These are phyloP conservation scores for Itoplectis maculator DNA, from an alignment of 2,888 invertebrate species.

Conservation along the genomic window DNA sequence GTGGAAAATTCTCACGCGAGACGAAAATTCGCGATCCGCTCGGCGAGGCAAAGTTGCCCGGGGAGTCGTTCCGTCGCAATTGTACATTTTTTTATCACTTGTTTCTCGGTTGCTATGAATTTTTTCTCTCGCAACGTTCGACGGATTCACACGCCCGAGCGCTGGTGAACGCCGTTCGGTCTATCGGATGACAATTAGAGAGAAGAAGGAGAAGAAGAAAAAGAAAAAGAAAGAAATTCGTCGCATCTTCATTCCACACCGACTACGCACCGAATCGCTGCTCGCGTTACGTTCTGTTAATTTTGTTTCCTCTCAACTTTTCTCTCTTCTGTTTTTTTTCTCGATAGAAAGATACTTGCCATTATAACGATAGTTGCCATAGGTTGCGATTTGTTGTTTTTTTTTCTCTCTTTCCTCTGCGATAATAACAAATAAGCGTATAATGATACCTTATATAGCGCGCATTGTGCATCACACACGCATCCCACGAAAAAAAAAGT, in stretches of 20 bases:
- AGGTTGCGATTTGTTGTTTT: conserved; percentile 69
- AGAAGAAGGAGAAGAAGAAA: conserved; percentile 14
- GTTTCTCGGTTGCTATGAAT: conserved; percentile 23
- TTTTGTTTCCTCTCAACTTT: not conserved
- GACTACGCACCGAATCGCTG: conserved; percentile 54
- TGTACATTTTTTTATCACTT: conserved; percentile 49
- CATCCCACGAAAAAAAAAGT: conserved; percentile 69
- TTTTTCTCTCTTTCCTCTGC: conserved; percentile 49
- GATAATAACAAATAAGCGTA: conserved; percentile 69
- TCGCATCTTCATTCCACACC: conserved; percentile 68
- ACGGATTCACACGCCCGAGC: conserved; percentile 25
- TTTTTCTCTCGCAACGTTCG: not conserved
- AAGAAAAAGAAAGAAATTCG: conserved; percentile 36
- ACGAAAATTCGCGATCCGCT: not conserved
- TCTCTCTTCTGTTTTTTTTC: not conserved
- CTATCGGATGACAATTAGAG: conserved; percentile 46
- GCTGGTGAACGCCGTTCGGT: conserved; percentile 56
- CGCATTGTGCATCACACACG: conserved; percentile 72
- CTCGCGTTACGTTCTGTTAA: conserved; percentile 31
- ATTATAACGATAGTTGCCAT: conserved; percentile 82
- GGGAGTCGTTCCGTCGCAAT: conserved; percentile 29
- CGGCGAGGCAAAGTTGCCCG: not conserved
- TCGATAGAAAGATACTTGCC: conserved; percentile 80
- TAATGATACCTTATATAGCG: conserved; percentile 67
- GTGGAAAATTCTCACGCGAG: not conserved